Evolutionary conservation across 2,888 invertebrate genomes (phyloP).

Genomic region (Hydraecia micacea): DNA sequence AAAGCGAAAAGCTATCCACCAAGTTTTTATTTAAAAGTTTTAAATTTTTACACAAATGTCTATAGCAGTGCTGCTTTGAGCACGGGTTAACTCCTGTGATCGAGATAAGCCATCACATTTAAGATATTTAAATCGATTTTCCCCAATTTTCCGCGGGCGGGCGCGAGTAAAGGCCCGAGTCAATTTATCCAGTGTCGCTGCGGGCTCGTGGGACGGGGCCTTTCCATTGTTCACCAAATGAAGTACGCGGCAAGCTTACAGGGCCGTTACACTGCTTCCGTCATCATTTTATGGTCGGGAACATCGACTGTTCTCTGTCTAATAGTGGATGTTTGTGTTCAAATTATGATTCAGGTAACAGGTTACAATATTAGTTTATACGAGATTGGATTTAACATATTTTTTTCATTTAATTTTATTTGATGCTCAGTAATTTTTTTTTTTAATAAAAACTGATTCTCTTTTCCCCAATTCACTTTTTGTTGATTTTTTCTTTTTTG

Average conservation of each 20-base stretch:
- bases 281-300: conserved; percentile 75
- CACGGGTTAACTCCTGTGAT: conserved; percentile 80
- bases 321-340: conserved; percentile 43
- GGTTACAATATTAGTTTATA: not conserved
- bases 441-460: no score
- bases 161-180: conserved; percentile 85
- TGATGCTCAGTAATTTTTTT: not conserved
- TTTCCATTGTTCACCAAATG: conserved; percentile 89
- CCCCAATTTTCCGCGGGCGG: conserved; percentile 89
- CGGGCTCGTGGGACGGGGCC: conserved; percentile 81
- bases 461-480: not conserved
- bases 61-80: conserved; percentile 65
- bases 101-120: conserved; percentile 88
- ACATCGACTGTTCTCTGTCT: conserved; percentile 66
- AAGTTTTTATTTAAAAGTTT: conserved; percentile 44
- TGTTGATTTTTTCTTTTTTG: not conserved
- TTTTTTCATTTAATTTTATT: not conserved
- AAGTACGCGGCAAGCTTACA: conserved; percentile 84
- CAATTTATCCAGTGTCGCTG: conserved; percentile 88
- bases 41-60: conserved; percentile 66
- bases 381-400: no score
- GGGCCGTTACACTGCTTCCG: conserved; percentile 83
- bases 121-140: conserved; percentile 90
- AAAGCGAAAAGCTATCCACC: conserved; percentile 19
- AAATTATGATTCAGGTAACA: conserved; percentile 33